Base-by-base conservation (phyloP, 1,140 invertebrate genomes). In the Leguminivora glycinivorella region DNA sequence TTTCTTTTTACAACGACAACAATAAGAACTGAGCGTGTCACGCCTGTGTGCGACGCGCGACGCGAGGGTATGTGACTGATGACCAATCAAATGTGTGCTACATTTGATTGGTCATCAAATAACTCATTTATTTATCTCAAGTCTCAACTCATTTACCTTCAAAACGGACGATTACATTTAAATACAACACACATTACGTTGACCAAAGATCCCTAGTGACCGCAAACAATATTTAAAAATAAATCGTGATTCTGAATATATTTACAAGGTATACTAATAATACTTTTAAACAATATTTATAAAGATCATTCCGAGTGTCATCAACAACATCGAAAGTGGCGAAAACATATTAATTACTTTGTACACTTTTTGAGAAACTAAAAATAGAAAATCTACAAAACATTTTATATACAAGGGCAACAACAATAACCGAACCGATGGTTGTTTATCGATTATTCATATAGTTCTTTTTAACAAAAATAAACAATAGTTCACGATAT, bases 241-340 rank as follows among this genome's bases (percentile, higher is more conserved):
- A 85, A 82, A 81, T 83, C 80, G 84, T 83, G 79, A 85, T 83
- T 83, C 74, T 81, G 80, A 81, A 88, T 86, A 86, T 83, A 86
- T 86, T 85, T 90, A 90, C 88, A 90, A 73, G 75, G 81, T 89
- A 88, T 82, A 82, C 87, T 90, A 89, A 88, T 88, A 89, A 90
- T 89, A 90, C 86, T 89, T 88, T 87, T 84, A 85, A 90, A 90
- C 84, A 87, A 88, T 88, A 89, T 89, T 88, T 88, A 89, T 88
- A 89, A 82, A 76, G 77, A 86, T 87, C 75, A 73, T 78, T 75
- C 78, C 81, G 79, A 88, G 71, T 81, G 74, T 75, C 67, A 70
- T 67, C 52, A 75, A 76, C 74, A 77, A 76, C 78, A 78, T 81
- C 78, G 79, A 82, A 76, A 76, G 78, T 79, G 71, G 77, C 73